Conservation (phyloP, 2,888 invertebrate genomes). For the Trichopria drosophilae region DNA sequence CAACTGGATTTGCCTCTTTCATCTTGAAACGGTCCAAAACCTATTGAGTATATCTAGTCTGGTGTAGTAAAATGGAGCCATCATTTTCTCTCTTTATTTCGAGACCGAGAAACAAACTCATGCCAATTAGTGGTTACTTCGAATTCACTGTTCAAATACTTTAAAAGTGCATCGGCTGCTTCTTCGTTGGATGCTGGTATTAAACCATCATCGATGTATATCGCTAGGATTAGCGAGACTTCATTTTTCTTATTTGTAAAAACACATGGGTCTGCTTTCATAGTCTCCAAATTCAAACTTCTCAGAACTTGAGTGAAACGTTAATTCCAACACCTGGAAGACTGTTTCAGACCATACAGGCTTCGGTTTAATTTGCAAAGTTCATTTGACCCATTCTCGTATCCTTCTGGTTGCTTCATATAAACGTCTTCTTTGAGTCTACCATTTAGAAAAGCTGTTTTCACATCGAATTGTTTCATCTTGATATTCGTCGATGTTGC, state of each 20-base stretch:
- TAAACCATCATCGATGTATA: constrained; percentile 34
- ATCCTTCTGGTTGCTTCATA: constrained; percentile 49
- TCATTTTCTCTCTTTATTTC: constrained; percentile 15
- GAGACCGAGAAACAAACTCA: no score
- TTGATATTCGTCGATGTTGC: constrained; percentile 35
- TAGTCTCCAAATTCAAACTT: constrained; percentile 37
- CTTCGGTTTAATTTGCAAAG: constrained; percentile 47
- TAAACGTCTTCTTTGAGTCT: constrained; percentile 45
- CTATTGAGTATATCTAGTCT: constrained; percentile 18
- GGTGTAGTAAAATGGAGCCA: constrained; percentile 28
- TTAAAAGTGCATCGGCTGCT: constrained; percentile 11
- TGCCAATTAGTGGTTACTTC: constrained; percentile 4
- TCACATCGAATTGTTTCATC: constrained; percentile 47
- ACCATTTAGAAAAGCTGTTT: constrained; percentile 46
- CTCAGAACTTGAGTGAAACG: no score
- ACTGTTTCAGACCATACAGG: no score
- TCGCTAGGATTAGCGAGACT: no score
- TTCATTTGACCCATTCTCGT: constrained; percentile 37
- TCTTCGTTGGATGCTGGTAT: constrained; percentile 12
- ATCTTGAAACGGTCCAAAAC: no score
- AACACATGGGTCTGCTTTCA: constrained; percentile 44
- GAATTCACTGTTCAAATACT: constrained; percentile 13
- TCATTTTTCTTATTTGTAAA: no score
- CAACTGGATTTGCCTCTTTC: no score
- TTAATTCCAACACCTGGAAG: no score